Evolutionary conservation across 2,113 vertebrate genomes (phyloP).

Genomic region (Bubo bubo): DNA sequence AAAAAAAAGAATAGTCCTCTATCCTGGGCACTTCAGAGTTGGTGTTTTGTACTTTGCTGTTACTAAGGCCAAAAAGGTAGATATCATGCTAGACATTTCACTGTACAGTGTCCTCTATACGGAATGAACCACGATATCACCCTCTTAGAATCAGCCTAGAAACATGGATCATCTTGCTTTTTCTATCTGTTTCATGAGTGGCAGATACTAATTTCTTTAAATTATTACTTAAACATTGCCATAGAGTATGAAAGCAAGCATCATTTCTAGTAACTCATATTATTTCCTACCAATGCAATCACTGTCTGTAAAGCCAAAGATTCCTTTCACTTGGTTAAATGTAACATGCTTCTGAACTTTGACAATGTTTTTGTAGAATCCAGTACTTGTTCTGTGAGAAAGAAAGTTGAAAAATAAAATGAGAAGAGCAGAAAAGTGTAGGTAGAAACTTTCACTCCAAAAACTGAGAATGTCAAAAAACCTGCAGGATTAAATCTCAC

Average conservation of each 20-base stretch:
- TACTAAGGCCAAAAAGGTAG: background rate
- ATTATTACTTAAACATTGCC: background rate
- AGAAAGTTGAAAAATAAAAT: background rate
- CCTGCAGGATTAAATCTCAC: background rate
- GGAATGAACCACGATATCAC: background rate
- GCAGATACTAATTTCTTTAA: background rate
- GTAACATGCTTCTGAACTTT: slow-evolving; percentile 97
- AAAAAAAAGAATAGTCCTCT: background rate
- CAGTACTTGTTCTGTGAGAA: slow-evolving; percentile 80
- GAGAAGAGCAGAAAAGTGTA: background rate
- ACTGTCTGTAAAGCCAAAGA: slow-evolving; percentile 97
- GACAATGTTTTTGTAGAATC: slow-evolving; percentile 93
- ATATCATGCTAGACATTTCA: background rate
- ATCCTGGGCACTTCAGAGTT: background rate
- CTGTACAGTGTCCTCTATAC: background rate
- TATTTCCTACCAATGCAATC: slow-evolving; percentile 90
- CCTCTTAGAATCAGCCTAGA: background rate
- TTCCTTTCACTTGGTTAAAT: slow-evolving; percentile 98
- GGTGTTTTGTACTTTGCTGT: background rate
- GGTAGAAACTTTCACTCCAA: background rate
- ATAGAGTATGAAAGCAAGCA: background rate
- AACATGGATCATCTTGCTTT: background rate
- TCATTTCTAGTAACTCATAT: background rate
- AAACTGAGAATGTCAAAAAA: background rate
- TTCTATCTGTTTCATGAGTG: background rate